Percentiles rank a stretch among this genome's conserved stretches.
Conservation (phyloP, 2,888 invertebrate genomes). For the Odontomyia ornata region DNA sequence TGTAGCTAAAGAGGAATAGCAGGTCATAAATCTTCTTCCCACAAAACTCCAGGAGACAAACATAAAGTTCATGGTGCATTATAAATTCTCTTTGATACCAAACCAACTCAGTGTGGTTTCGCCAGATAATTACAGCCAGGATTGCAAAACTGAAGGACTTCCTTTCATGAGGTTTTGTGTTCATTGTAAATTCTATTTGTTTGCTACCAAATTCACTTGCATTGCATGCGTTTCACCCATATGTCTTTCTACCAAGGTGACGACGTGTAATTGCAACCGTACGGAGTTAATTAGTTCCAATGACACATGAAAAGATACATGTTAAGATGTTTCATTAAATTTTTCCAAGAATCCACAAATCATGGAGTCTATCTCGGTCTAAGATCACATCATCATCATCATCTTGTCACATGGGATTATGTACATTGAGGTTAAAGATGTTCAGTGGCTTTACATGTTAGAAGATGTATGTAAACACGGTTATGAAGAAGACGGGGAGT, state of each 20-base stretch:
- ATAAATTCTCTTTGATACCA: slow-evolving; percentile 28
- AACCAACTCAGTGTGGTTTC: not conserved
- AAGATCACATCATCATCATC: not conserved
- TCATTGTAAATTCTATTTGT: not conserved
- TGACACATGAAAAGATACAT: slow-evolving; percentile 1
- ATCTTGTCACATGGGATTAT: not conserved
- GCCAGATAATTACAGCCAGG: not conserved
- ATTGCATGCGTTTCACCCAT: not conserved
- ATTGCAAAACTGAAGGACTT: not conserved
- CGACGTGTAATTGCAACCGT: not conserved
- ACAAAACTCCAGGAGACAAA: not conserved
- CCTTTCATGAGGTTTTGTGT: not conserved
- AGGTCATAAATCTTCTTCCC: slow-evolving; percentile 11
- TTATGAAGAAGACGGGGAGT: no score
- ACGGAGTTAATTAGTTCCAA: not conserved
- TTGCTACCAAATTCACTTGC: not conserved
- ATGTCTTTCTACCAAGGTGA: not conserved
- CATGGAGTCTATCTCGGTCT: not conserved
- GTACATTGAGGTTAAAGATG: not conserved
- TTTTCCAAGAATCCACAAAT: slow-evolving; percentile 19
- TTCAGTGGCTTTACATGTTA: not conserved
- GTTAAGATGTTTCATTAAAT: slow-evolving; percentile 3
- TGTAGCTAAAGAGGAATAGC: not conserved
- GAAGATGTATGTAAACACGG: no score
- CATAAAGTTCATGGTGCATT: slow-evolving; percentile 5